Evolutionary conservation across 2,113 vertebrate species (phyloP).

Genomic region (Eublepharis macularius): DNA sequence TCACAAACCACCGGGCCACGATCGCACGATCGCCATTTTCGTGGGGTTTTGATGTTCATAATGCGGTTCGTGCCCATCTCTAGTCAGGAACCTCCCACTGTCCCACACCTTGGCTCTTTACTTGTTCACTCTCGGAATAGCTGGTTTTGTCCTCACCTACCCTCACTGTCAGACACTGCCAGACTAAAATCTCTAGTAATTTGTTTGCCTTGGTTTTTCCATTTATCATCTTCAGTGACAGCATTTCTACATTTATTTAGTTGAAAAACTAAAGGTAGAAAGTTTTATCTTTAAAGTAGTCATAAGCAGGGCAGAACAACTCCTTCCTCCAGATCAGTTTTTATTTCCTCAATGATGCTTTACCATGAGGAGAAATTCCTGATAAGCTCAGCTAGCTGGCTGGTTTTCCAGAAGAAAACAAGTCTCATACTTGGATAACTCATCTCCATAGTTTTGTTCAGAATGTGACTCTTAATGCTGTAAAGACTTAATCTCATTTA

Average conservation of each 20-base stretch:
- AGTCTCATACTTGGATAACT: conserved; percentile 12
- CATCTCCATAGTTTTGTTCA: conserved; percentile 31
- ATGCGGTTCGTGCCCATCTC: too few species aligned
- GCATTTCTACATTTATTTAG: background rate
- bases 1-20: too few species aligned
- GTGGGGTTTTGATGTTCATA: too few species aligned
- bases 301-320: background rate
- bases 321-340: background rate
- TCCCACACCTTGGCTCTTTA: too few species aligned
- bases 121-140: background rate
- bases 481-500: conserved; percentile 46
- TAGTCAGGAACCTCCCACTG: too few species aligned
- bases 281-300: background rate
- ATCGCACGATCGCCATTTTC: too few species aligned
- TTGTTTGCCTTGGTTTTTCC: background rate
- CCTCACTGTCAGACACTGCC: too few species aligned
- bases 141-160: background rate
- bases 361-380: background rate
- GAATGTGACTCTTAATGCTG: conserved; percentile 39
- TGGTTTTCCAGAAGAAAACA: background rate
- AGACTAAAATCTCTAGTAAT: background rate
- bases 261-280: background rate
- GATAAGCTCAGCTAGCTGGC: background rate
- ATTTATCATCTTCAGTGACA: background rate
- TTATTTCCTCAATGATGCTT: background rate